Evolutionary conservation across 2,888 invertebrate species (phyloP).

Genomic region (Lottia gigantea): DNA sequence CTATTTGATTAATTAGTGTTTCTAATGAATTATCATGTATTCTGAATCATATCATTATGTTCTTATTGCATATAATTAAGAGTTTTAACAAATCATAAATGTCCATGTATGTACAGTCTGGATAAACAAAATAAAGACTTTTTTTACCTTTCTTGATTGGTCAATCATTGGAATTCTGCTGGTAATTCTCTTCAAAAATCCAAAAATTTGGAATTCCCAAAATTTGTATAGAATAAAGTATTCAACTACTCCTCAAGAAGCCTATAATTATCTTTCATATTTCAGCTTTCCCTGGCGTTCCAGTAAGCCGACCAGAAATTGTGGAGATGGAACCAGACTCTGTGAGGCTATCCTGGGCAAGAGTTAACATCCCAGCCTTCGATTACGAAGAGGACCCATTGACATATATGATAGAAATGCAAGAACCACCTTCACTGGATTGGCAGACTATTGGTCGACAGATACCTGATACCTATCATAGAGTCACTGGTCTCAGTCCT

Average conservation of each 20-base stretch:
- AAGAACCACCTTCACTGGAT: constrained; percentile 42
- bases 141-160: too few relatives aligned
- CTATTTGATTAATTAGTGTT: too few relatives aligned
- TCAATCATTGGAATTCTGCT: too few relatives aligned
- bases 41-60: too few relatives aligned
- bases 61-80: too few relatives aligned
- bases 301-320: constrained; percentile 53
- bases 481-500: constrained; percentile 40
- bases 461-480: constrained; percentile 47
- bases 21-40: too few relatives aligned
- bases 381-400: constrained; percentile 45
- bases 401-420: constrained; percentile 60
- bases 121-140: too few relatives aligned
- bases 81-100: too few relatives aligned
- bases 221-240: too few relatives aligned
- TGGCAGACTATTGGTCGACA: constrained; percentile 51
- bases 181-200: too few relatives aligned
- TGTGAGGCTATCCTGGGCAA: constrained; percentile 53
- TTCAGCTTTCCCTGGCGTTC: constrained; percentile 57
- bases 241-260: neutral
- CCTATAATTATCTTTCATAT: neutral
- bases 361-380: constrained; percentile 54
- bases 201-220: too few relatives aligned
- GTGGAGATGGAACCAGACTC: constrained; percentile 51
- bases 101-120: too few relatives aligned